These are phyloP conservation scores for Sinocyclocheilus anophthalmus DNA, from an alignment of 2,113 vertebrate species.

Conservation along the genomic window DNA sequence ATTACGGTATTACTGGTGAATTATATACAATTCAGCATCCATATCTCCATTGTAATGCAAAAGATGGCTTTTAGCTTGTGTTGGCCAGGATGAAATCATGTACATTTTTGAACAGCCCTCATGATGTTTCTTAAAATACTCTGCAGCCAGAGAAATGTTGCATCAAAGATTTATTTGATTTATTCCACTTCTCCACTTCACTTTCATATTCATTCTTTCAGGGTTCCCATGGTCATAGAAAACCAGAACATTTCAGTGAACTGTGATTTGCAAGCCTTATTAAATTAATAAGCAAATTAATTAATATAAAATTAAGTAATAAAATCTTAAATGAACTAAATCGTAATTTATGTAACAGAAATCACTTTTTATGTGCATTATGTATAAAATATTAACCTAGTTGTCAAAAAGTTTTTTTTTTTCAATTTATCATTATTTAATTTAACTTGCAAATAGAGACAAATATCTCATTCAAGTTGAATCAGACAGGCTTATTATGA, in stretches of 20 bases:
- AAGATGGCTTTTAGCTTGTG: not conserved
- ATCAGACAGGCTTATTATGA: not conserved
- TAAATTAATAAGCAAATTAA: not conserved
- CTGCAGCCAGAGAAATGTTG: not conserved
- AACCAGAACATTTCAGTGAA: not conserved
- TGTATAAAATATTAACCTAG: not conserved
- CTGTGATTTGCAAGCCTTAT: not conserved
- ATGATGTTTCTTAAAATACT: slow-evolving; percentile 10
- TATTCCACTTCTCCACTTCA: not conserved
- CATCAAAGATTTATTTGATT: slow-evolving; percentile 20
- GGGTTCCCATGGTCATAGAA: not conserved
- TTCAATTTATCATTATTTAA: not conserved
- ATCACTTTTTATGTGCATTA: not conserved
- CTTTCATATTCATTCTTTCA: not conserved
- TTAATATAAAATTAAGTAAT: not conserved
- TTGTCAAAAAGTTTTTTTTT: not conserved
- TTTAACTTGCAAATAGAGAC: not conserved
- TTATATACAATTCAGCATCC: slow-evolving; percentile 8
- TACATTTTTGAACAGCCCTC: not conserved
- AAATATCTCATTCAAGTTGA: not conserved
- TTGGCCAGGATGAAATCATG: not conserved
- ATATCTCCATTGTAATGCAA: not conserved
- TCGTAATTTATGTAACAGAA: not conserved
- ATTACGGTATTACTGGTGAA: slow-evolving; percentile 54
- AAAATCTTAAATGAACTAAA: not conserved